Evolutionary conservation across 2,888 invertebrate genomes (phyloP), one percentile per base, ranked within the genome.

Genomic region (Lycophotia porphyrea): DNA sequence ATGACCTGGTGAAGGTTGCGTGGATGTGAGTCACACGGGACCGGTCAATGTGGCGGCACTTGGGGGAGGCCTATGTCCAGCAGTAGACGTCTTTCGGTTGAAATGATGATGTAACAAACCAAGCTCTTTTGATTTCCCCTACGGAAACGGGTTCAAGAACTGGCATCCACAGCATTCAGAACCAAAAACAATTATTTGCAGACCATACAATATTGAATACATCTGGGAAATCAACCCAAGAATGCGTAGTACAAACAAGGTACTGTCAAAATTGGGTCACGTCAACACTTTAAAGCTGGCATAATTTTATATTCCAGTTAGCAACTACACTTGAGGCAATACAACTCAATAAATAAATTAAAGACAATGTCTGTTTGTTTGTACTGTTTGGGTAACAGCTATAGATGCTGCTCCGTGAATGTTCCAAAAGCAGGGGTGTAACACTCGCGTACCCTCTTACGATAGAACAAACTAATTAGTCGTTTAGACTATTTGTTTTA

Each of bases 381-480:
- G 27, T 44, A 18, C 42, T 68, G 31, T 73, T 76, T 75, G 58
- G 44, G 42, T 76, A 76, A 49, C 52, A 34, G 66, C 34, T 75
- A 74, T 76, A 76, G 39, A 61, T 7, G 61, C n/a, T 63, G 1
- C 21, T 8, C 85, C 79, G 82, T 88, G 87, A 81, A 88, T 84
- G 74, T 80, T 71, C 80, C 76, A 55, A 80, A 74, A 80, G 76
- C 75, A 84, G 79, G 84, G 78, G 85, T 87, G 87, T 87, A 86
- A 87, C 65, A 71, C 39, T 83, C 84, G 84, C 88, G 84, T 85
- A 87, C 89, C 86, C 89, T 90, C 88, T 82, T 91, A 92, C 88
- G 89, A 90, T 89, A 92, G 92, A 95, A 91, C 94, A 94, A 95
- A 95, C 95, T 95, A 95, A 95, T 95, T 94, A 95, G 91, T 88